Evolutionary conservation across 2,797 vertebrate species (phyloP), one percentile per base, ranked within the genome.

Genomic region (Tadarida brasiliensis): DNA sequence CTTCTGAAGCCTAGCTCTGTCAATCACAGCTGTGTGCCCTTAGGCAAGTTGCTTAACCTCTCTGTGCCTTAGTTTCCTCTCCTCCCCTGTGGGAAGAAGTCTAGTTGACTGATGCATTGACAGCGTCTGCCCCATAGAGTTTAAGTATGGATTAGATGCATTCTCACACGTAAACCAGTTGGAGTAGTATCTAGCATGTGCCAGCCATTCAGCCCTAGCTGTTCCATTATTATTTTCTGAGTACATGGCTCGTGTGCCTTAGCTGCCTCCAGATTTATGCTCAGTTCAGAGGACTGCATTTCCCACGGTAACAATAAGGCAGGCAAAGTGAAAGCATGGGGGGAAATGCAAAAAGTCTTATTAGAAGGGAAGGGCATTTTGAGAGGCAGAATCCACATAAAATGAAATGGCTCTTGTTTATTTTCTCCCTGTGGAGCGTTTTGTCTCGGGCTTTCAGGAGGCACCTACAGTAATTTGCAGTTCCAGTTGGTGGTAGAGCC

Each of bases 391-490:
- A 56, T 26, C 35, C 65, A 74, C 76, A 67, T 7, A 12, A 84
- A 83, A 78, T 28, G 63, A 91, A 90, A 63, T 11, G 24, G 49
- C 51, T 80, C 77, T 67, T 77, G 51, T 89, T 94, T 87, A 54
- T 59, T 87, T 71, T 83, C 51, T 84, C 73, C 65, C 76, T 1
- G 33, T 7, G 39, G 96, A 76, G 28, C 5, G 82, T 95, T 96
- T 95, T 93, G 91, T 83, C 85, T 90, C 73, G 28, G 47, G 67
- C 61, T 96, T 85, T 68, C 67, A 65, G 56, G 85, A 86, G 76
- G 47, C 30, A 80, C 70, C 39, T 26, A 7, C 2, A 9, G 71
- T 93, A 91, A 92, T 93, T 77, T 90, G 77, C 47, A 33, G 89
- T 70, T 91, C 80, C n/a, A 17, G 71, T 19, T 82, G 92, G 81